phyloP scores from a whole-genome alignment of 2,113 vertebrate genomes.

The Podarcis cretensis region DNA sequence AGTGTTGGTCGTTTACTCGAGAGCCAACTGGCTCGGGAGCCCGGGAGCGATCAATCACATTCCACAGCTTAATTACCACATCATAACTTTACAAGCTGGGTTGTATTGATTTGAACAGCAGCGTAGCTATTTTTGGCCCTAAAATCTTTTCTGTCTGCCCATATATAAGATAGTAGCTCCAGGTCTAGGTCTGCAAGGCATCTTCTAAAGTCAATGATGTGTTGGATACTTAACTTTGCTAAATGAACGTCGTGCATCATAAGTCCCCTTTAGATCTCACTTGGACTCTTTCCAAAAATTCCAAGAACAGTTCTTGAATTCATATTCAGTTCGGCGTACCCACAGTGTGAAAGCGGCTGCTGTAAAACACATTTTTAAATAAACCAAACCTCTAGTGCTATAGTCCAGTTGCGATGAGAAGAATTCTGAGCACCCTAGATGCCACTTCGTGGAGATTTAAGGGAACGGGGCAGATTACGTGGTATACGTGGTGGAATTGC shows the following conservation, averaged over 20 bases:
- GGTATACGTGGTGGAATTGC: not conserved
- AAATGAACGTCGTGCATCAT: not conserved
- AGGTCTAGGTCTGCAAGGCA: not conserved
- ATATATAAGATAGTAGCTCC: not conserved
- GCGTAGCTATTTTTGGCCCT: not conserved
- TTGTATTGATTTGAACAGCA: not conserved
- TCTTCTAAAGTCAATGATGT: not conserved
- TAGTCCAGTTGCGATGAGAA: not conserved
- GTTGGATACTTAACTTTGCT: not conserved
- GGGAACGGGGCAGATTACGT: not conserved
- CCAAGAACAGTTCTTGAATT: not conserved
- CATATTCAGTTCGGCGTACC: not conserved
- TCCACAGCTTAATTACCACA: slow-evolving; percentile 11
- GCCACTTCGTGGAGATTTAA: not conserved
- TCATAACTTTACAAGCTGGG: slow-evolving; percentile 7
- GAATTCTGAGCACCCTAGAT: too few relatives aligned
- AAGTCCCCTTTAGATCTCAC: not conserved
- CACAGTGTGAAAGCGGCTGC: not conserved
- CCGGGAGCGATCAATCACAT: not conserved
- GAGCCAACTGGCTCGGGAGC: not conserved
- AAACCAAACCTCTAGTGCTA: not conserved
- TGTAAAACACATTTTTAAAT: not conserved
- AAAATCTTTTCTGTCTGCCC: not conserved
- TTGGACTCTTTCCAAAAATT: not conserved
- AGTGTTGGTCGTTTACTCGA: not conserved